phyloP scores from a whole-genome alignment of 2,797 vertebrate genomes.

The Anguilla megastoma region DNA sequence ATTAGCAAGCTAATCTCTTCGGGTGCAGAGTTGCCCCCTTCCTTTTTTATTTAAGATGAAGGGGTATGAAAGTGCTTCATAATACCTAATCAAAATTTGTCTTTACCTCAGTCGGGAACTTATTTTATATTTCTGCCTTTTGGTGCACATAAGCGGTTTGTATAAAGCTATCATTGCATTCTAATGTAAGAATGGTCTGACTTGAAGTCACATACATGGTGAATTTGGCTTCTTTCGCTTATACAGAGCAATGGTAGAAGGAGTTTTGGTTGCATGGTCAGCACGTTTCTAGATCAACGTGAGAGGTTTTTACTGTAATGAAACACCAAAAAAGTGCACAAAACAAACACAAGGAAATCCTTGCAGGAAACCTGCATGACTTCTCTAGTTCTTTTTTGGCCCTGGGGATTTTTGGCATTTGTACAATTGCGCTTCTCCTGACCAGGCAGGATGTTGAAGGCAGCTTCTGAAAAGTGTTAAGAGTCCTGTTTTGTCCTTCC shows the following conservation, averaged over 20 bases:
- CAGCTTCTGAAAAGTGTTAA: not conserved
- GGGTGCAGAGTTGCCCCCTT: not conserved
- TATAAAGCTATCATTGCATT: not conserved
- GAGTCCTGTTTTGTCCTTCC: slow-evolving; percentile 1
- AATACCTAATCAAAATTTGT: not conserved
- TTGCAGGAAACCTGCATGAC: not conserved
- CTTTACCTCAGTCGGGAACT: not conserved
- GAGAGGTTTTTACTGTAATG: not conserved
- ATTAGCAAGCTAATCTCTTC: slow-evolving; percentile 20
- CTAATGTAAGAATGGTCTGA: not conserved
- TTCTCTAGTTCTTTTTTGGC: not conserved
- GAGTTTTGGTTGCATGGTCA: not conserved
- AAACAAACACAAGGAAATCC: slow-evolving; percentile 16
- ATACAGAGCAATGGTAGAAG: not conserved
- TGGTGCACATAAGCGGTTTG: not conserved
- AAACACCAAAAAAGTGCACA: not conserved
- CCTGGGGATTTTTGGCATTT: not conserved
- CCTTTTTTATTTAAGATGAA: not conserved
- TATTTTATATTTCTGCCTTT: not conserved
- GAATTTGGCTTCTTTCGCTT: not conserved
- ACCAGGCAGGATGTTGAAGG: not conserved
- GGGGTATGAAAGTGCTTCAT: not conserved
- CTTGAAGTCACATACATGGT: not conserved
- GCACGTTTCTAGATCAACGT: not conserved
- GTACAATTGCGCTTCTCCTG: not conserved